Percentiles rank a stretch among this genome's conserved stretches.
Conservation (phyloP, 2,797 vertebrate species). For the Chloroceryle inda region DNA sequence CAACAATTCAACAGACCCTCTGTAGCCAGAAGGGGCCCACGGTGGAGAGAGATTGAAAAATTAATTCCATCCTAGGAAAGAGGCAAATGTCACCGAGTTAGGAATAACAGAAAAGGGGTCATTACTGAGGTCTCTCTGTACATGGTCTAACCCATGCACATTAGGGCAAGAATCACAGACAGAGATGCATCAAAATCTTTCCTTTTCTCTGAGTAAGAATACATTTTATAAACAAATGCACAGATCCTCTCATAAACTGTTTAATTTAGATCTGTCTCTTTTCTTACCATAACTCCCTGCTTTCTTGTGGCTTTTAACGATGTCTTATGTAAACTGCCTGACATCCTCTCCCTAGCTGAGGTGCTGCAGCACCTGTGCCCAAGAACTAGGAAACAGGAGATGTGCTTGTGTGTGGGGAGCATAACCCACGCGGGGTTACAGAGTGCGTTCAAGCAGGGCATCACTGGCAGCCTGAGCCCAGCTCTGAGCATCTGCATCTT, state of each 20-base stretch:
- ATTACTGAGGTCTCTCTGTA: background rate
- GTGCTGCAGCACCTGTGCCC: background rate
- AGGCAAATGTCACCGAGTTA: slow-evolving; percentile 7
- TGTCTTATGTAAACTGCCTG: background rate
- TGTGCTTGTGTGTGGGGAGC: background rate
- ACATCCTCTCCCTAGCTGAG: background rate
- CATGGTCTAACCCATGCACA: rapidly evolving
- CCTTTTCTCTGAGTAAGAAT: background rate
- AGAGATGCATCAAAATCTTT: background rate
- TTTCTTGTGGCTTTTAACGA: slow-evolving; percentile 44
- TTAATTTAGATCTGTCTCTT: background rate
- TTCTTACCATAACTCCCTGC: background rate
- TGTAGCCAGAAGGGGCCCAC: background rate
- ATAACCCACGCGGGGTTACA: background rate
- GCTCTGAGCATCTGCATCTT: background rate
- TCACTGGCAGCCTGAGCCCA: background rate
- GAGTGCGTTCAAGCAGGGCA: background rate
- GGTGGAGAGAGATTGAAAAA: background rate
- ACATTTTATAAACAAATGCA: background rate
- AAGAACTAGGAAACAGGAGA: background rate
- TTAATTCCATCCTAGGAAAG: slow-evolving; percentile 45
- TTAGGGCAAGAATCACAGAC: background rate
- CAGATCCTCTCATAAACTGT: background rate
- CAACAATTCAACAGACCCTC: background rate
- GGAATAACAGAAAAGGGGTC: background rate